A percentile compares a stretch with the other conserved stretches of the same genome.
Conservation (phyloP, 1,140 invertebrate genomes). For the Drosophila takahashii region DNA sequence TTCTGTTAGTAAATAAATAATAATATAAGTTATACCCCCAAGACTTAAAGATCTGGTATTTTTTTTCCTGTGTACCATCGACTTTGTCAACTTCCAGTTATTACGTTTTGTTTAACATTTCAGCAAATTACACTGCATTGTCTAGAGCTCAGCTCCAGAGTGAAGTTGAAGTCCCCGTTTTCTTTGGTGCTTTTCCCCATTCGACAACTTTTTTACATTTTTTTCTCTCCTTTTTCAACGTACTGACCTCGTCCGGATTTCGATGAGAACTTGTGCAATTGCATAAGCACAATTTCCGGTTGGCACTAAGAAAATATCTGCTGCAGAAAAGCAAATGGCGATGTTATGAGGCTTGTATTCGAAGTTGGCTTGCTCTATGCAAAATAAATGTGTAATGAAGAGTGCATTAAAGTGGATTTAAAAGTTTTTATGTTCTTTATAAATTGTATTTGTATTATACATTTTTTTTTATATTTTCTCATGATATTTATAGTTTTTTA, state of each 20-base stretch:
- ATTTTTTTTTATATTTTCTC: too few species aligned
- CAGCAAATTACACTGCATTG: conserved; percentile 75
- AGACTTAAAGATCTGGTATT: neutral
- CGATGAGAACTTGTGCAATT: conserved; percentile 52
- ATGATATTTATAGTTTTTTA: too few species aligned
- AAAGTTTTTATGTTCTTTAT: neutral
- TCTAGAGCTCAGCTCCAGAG: conserved; percentile 47
- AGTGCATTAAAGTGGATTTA: neutral
- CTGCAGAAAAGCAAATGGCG: conserved; percentile 24
- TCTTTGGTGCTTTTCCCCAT: conserved; percentile 13
- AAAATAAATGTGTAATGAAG: neutral
- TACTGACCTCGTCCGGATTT: conserved; percentile 49
- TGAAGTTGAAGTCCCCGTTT: conserved; percentile 32
- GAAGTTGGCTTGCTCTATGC: conserved; percentile 8
- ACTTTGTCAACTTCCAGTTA: conserved; percentile 72
- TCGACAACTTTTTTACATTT: conserved; percentile 31
- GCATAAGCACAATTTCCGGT: conserved; percentile 77
- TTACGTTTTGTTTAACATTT: conserved; percentile 77
- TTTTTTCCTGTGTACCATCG: conserved; percentile 20
- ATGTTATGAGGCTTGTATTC: neutral
- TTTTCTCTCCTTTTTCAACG: conserved; percentile 30
- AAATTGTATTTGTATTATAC: neutral
- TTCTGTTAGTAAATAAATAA: too few species aligned
- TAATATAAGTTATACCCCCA: too few species aligned
- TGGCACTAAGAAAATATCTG: conserved; percentile 53